phyloP scores from a whole-genome alignment of 2,888 invertebrate species.

The Lobophora halterata region DNA sequence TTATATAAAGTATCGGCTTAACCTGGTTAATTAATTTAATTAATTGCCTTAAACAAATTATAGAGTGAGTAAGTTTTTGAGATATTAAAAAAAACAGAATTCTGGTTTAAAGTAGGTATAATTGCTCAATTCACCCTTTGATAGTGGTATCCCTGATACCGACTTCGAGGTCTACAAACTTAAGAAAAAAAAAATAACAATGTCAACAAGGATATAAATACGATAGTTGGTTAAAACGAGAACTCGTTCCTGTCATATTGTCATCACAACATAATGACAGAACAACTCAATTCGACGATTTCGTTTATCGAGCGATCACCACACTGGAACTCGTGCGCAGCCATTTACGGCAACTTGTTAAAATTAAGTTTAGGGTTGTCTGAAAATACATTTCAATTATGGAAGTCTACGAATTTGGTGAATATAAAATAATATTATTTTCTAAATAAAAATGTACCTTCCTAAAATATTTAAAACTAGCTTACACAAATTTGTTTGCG shows the following conservation, averaged over 20 bases:
- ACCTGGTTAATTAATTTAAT: no score
- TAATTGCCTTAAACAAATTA: no score
- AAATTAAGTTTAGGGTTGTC: conserved; percentile 19
- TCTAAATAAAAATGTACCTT: no score
- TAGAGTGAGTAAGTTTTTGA: no score
- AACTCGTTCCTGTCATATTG: conserved; percentile 24
- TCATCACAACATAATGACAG: conserved; percentile 24
- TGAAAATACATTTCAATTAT: no score
- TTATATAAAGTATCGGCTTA: no score
- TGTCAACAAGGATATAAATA: conserved; percentile 26
- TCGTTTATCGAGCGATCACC: conserved; percentile 30
- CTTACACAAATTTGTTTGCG: no score
- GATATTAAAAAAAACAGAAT: no score
- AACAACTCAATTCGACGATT: conserved; percentile 29
- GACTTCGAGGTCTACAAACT: conserved; percentile 9
- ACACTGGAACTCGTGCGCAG: conserved; percentile 22
- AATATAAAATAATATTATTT: no score
- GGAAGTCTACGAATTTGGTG: conserved; percentile 13
- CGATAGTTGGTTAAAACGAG: conserved; percentile 21
- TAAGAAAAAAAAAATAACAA: conserved; percentile 8
- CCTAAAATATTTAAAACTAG: no score
- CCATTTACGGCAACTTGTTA: conserved; percentile 37
- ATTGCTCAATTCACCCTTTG: no score
- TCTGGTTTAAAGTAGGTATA: no score
- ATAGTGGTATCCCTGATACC: neutral